Evolutionary conservation across 2,797 vertebrate species (phyloP).

Genomic region (Onychomys arenicola): DNA sequence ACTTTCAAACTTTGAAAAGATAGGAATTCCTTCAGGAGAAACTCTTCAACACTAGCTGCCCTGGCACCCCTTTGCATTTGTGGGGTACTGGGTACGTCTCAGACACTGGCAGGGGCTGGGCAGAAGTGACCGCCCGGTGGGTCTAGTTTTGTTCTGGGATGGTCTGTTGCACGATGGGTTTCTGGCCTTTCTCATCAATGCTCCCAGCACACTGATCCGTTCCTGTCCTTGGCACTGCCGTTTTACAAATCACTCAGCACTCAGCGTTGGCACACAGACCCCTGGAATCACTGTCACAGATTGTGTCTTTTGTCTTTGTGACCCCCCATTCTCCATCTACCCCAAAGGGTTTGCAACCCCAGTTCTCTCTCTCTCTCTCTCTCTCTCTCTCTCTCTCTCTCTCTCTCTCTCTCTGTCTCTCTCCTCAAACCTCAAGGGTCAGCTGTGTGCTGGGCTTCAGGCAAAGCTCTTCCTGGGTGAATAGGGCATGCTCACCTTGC

Average conservation of each 20-base stretch:
- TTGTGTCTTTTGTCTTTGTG: background rate
- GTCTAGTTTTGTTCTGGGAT: background rate
- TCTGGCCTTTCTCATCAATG: background rate
- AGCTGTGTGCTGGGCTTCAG: background rate
- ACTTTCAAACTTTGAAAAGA: background rate
- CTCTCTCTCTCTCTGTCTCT: too few species aligned
- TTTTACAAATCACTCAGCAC: background rate
- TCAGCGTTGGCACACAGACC: background rate
- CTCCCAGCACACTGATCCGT: background rate
- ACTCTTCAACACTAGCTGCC: background rate
- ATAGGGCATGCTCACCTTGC: background rate
- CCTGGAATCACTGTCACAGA: background rate
- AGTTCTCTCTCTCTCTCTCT: too few species aligned
- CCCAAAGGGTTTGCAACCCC: background rate
- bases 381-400: too few species aligned
- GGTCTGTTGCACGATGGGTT: fast-evolving
- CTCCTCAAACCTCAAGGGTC: background rate
- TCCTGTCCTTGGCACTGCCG: background rate
- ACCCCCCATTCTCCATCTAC: background rate
- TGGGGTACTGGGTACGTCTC: too few species aligned
- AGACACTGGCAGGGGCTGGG: background rate
- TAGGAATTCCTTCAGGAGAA: background rate
- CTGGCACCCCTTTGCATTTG: too few species aligned
- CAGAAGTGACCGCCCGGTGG: background rate
- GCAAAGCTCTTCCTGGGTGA: background rate